These are phyloP conservation scores for Lophochroa leadbeateri DNA, from an alignment of 2,113 vertebrate species.

Conservation along the genomic window DNA sequence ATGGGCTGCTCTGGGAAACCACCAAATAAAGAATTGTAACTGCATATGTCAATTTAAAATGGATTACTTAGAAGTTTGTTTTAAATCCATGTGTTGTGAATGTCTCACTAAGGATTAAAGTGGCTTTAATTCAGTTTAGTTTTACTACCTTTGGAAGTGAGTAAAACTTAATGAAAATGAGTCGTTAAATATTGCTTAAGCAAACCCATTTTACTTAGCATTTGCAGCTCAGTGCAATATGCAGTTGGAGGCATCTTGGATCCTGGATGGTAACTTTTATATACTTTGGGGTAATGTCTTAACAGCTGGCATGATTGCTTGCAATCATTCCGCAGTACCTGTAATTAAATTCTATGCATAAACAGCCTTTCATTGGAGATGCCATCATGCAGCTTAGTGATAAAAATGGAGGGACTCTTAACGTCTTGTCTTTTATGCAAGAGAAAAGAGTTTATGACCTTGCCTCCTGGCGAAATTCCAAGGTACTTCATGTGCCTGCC, in stretches of 20 bases:
- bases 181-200: not conserved
- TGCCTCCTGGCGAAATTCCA: not conserved
- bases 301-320: not conserved
- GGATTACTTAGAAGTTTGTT: not conserved
- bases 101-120: not conserved
- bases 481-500: slow-evolving; percentile 38
- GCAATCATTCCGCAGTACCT: not conserved
- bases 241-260: not conserved
- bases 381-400: not conserved
- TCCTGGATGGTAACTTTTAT: not conserved
- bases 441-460: slow-evolving; percentile 15
- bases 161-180: not conserved
- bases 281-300: not conserved
- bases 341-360: not conserved
- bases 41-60: not conserved
- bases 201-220: not conserved
- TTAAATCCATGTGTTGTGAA: not conserved
- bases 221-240: not conserved
- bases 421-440: not conserved
- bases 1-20: not conserved
- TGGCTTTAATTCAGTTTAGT: not conserved
- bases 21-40: not conserved
- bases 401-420: not conserved
- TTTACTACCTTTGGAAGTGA: slow-evolving; percentile 11
- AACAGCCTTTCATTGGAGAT: not conserved